Conservation (phyloP, 2,113 vertebrate genomes). For the Ictalurus punctatus region DNA sequence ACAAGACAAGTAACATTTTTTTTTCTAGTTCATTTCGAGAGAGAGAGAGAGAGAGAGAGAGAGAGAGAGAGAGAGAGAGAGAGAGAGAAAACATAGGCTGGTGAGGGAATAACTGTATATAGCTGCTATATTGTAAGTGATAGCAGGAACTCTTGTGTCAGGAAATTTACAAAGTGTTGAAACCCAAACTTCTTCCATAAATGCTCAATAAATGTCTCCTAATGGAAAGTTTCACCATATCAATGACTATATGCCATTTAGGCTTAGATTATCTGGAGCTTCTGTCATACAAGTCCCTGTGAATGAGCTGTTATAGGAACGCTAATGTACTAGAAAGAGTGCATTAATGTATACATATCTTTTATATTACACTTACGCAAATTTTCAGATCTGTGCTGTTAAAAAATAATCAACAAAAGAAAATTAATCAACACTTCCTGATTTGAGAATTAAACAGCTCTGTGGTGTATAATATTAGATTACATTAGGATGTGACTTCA, state of each 20-base stretch:
- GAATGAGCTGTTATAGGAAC: neutral
- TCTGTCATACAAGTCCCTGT: neutral
- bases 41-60: neutral
- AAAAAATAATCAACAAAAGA: neutral
- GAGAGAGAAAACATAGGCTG: neutral
- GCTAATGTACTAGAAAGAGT: neutral
- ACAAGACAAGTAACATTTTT: neutral
- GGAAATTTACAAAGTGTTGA: neutral
- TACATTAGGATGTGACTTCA: neutral
- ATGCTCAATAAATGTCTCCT: neutral
- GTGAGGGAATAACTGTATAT: neutral
- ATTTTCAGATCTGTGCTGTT: neutral
- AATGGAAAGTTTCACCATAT: neutral
- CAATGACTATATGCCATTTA: neutral
- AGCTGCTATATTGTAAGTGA: neutral
- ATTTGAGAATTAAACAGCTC: neutral
- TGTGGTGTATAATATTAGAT: neutral
- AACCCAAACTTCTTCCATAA: neutral
- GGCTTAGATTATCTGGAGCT: neutral
- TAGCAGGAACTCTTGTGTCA: neutral
- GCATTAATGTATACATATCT: neutral
- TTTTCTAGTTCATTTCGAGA: neutral
- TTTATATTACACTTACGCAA: neutral
- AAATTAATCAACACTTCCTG: neutral
- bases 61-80: too few species aligned